Evolutionary conservation across 2,113 vertebrate species (phyloP), one percentile per base, ranked within the genome.

Genomic region (Orcinus orca): DNA sequence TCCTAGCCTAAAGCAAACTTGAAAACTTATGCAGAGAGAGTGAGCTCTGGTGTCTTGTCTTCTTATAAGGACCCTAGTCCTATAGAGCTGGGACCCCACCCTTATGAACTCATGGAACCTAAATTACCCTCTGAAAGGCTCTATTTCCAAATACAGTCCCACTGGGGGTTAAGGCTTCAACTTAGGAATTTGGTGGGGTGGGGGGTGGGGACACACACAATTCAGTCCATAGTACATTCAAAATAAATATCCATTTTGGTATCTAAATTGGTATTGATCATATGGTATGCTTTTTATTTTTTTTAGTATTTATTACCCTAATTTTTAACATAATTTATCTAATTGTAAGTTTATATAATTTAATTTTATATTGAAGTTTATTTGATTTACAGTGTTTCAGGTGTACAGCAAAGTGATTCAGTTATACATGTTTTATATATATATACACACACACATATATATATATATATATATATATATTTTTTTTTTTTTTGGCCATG

Each of bases 1-100:
- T 9, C 25, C 2, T 26, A 2, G 1, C 63, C 55, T 60, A 13
- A 74, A 17, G 38, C 63, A 31, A 71, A 60, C 5, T 29, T 67
- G 18, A 38, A 55, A 58, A 18, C 2, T 0, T 2, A 13, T 1
- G 31, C 18, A 55, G 18, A 70, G 83, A 44, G 21, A 65, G 23
- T 20, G 36, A n/a, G 23, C 14, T 60, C 29, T 1, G 10, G 36
- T 23, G 3, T 13, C 71, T 79, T 3, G 4, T 58, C 38, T 18
- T 67, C 62, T 3, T 6, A 3, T 36, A 60, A 70, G 31, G 50
- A 70, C 8, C 17, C 2, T 11, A 11, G 73, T 29, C 62, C 18
- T 29, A 6, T 6, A 23, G 6, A n/a, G 29, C 44, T 21, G 0
- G 50, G 29, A 10, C 21, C 36, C 38, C 41, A 1, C 20, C 6